These are phyloP conservation scores for Chloropsis cyanopogon DNA, from an alignment of 2,113 vertebrate species.

Conservation along the genomic window DNA sequence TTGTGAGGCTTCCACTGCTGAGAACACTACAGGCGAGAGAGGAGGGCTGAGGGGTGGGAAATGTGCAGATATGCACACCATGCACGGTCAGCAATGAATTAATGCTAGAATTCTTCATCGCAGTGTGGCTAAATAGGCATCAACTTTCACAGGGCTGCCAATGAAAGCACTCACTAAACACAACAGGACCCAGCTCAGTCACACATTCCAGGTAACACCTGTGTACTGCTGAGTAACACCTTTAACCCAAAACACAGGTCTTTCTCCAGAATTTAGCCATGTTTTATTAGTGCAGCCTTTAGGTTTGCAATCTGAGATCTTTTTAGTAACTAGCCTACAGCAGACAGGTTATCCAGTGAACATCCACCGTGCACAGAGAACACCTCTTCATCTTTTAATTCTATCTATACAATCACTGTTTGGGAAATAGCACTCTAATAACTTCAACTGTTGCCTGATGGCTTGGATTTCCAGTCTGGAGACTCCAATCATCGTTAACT, in stretches of 20 bases:
- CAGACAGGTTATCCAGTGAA: neutral
- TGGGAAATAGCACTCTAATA: neutral
- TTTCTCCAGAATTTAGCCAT: neutral
- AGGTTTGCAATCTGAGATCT: too few species aligned
- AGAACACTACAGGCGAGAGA: neutral
- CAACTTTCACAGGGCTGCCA: neutral
- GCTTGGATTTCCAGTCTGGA: neutral
- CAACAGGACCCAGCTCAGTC: neutral
- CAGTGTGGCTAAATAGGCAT: accelerated
- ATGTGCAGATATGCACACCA: neutral
- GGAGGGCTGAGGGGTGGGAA: neutral
- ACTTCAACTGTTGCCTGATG: neutral
- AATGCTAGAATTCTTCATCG: neutral
- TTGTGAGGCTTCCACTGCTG: neutral
- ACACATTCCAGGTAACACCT: neutral
- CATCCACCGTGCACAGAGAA: neutral
- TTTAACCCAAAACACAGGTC: neutral
- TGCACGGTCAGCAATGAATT: accelerated
- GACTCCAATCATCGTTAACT: neutral
- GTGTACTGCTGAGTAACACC: neutral
- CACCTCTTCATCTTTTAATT: neutral
- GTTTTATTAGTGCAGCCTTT: neutral
- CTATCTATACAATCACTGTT: accelerated
- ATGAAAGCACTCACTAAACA: neutral
- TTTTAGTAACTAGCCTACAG: neutral